Conservation (phyloP, 35 echinoderm and acorn worm species). For the Ptychodera flava region DNA sequence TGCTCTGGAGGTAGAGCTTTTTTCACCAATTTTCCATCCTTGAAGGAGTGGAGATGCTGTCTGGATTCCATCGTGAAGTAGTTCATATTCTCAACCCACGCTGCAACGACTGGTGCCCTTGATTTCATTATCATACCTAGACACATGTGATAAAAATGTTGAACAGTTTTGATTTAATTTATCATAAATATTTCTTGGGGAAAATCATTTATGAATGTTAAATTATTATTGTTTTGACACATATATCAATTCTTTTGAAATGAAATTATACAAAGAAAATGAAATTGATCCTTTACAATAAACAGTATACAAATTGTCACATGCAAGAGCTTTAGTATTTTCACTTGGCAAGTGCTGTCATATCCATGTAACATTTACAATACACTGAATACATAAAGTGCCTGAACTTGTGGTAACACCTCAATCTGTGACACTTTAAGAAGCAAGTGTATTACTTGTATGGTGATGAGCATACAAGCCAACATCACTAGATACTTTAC, state of each 20-base stretch:
- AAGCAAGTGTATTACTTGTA: too few species aligned
- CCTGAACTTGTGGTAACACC: background rate
- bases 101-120: background rate
- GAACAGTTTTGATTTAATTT: background rate
- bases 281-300: background rate
- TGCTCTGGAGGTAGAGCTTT: background rate
- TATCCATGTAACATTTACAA: background rate
- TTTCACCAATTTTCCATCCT: background rate
- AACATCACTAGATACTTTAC: too few species aligned
- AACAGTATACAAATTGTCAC: background rate
- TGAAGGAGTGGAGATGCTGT: background rate
- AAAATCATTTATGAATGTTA: background rate
- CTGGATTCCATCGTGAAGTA: background rate
- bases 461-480: too few species aligned
- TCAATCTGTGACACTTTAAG: too few species aligned
- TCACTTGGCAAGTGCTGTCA: background rate
- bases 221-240: background rate
- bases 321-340: background rate
- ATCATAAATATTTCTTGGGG: background rate
- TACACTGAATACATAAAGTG: background rate
- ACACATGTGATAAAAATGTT: background rate
- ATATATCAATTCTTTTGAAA: too few species aligned
- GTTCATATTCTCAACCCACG: conserved; percentile 22
- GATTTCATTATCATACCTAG: conserved; percentile 14
- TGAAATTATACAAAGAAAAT: background rate